Percentiles rank a stretch among this genome's conserved stretches.
These are phyloP conservation scores for Siderastrea siderea DNA, from an alignment of 92 coral and sea anemone genomes.

Conservation along the genomic window DNA sequence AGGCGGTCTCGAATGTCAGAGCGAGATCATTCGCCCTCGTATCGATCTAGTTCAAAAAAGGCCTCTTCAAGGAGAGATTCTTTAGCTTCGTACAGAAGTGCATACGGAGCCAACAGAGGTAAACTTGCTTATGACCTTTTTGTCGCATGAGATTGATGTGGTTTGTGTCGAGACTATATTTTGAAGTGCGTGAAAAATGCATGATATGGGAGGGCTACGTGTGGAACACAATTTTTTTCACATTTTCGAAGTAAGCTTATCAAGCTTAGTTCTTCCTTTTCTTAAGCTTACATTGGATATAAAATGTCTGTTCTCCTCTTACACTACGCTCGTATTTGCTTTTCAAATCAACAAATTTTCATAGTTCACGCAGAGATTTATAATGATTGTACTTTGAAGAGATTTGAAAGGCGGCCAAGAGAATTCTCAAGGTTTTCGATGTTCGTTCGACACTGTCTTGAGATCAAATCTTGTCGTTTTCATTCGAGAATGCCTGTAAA, in stretches of 20 bases:
- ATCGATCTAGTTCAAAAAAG: conserved; percentile 52
- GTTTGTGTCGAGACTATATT: not conserved
- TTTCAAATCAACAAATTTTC: not conserved
- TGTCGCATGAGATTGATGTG: conserved; percentile 8
- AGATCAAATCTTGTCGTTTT: not conserved
- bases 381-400: not conserved
- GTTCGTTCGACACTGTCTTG: not conserved
- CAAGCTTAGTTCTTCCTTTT: no score
- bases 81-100: conserved; percentile 81
- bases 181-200: not conserved
- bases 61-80: conserved; percentile 78
- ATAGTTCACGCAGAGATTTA: not conserved
- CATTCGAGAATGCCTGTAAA: not conserved
- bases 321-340: not conserved
- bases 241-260: no score
- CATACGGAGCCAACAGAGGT: conserved; percentile 84
- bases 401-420: not conserved
- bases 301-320: not conserved
- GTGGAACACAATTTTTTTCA: no score
- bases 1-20: conserved; percentile 37
- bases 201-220: not conserved
- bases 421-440: not conserved
- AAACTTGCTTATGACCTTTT: conserved; percentile 19
- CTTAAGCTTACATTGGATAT: not conserved
- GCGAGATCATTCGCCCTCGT: conserved; percentile 31